phyloP scores from a whole-genome alignment of 1,140 invertebrate species.

The Gryllus bimaculatus region DNA sequence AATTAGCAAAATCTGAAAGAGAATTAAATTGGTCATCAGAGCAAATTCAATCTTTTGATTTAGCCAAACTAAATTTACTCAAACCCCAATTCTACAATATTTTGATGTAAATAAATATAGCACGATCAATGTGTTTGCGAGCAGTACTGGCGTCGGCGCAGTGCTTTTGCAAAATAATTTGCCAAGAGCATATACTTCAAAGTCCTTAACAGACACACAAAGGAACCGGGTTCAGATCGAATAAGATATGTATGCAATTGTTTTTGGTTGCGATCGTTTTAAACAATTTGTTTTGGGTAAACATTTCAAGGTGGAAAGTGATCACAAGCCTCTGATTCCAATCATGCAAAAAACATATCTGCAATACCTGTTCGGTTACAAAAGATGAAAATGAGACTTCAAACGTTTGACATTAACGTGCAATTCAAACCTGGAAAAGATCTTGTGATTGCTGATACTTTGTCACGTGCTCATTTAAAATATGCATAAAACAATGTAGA shows the following conservation, averaged over 20 bases:
- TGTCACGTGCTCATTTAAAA: not conserved
- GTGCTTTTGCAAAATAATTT: constrained; percentile 34
- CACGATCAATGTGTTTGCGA: constrained; percentile 32
- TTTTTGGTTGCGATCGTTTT: constrained; percentile 31
- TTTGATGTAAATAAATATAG: constrained; percentile 29
- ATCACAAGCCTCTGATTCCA: constrained; percentile 26
- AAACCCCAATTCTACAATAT: constrained; percentile 11
- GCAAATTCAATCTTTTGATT: not conserved
- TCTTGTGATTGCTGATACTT: constrained; percentile 14
- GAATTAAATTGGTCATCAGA: constrained; percentile 19
- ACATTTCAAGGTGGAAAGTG: constrained; percentile 27
- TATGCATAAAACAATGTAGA: not conserved
- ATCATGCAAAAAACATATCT: constrained; percentile 27
- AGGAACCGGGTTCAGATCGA: constrained; percentile 37
- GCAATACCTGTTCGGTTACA: constrained; percentile 24
- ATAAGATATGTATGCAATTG: constrained; percentile 35
- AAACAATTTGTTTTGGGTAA: constrained; percentile 31
- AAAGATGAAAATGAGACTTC: constrained; percentile 25
- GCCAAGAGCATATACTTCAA: constrained; percentile 34
- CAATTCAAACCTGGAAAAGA: constrained; percentile 26
- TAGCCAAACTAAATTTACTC: not conserved
- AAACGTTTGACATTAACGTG: constrained; percentile 27
- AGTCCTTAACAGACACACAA: constrained; percentile 29
- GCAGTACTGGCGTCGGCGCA: constrained; percentile 32
- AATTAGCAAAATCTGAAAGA: not conserved